Conservation (phyloP, 1,140 invertebrate genomes). For the Cotesia typhae region DNA sequence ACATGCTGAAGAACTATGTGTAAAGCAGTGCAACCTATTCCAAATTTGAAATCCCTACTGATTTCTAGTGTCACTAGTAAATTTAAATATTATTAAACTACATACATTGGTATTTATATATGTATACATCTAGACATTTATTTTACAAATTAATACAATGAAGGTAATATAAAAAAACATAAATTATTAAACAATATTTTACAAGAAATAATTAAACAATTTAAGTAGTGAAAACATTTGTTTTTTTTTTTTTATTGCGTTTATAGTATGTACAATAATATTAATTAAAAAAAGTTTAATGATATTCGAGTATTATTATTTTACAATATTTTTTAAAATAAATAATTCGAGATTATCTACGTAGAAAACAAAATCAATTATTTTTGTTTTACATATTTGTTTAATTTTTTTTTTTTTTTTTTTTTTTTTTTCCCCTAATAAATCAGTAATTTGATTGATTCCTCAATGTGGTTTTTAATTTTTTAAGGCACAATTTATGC, state of each 20-base stretch:
- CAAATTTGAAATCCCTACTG: conserved; percentile 15
- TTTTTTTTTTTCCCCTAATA: background rate
- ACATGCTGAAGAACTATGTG: background rate
- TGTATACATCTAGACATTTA: too few relatives aligned
- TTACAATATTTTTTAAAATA: conserved; percentile 44
- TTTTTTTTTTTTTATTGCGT: conserved; percentile 43
- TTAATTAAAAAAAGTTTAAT: conserved; percentile 44
- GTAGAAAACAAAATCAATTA: conserved; percentile 16
- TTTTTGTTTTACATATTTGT: background rate
- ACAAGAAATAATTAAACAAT: conserved; percentile 1
- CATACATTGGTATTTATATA: too few relatives aligned
- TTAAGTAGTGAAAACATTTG: conserved; percentile 19
- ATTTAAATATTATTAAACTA: background rate
- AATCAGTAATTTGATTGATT: conserved; percentile 26
- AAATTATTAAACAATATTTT: background rate
- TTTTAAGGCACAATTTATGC: conserved; percentile 48
- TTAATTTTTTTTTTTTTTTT: conserved; percentile 5
- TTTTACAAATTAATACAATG: too few relatives aligned
- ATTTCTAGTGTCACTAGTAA: conserved; percentile 6
- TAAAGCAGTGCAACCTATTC: conserved; percentile 2
- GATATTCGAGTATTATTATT: conserved; percentile 38
- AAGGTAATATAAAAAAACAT: too few relatives aligned
- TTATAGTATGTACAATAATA: conserved; percentile 51
- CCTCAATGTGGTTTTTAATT: conserved; percentile 16
- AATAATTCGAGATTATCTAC: conserved; percentile 30